Evolutionary conservation across 2,888 invertebrate species (phyloP), one percentile per base, ranked within the genome.

Genomic region (Copidosoma aretas): DNA sequence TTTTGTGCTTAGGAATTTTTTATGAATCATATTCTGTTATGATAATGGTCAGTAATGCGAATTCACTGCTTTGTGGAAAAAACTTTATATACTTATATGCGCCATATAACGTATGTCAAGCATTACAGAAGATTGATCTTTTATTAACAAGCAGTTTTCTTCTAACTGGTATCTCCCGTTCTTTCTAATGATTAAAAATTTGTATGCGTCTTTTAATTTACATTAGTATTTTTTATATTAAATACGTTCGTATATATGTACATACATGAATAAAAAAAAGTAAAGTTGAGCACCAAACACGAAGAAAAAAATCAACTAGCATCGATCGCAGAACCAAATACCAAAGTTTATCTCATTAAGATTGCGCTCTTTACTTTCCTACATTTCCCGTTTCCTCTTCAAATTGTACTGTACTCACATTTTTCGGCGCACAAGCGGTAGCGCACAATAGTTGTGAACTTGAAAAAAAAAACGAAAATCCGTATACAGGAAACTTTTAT

Each of bases 261-360:
- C 49, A 67, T 67, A 67, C 24, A 32, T 32, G 4, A 32, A 8
- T 32, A 32, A 32, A 32, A 32, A 32, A 32, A 32, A 32, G 3
- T 32, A 8, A 5, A 32, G 64, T 62, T 25, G 68, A 67, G 64
- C 66, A 71, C 67, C 73, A 72, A 71, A 75, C 73, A 46, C 66
- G 62, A 69, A 70, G 60, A 32, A 32, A 32, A 32, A 32, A 32
- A 32, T 5, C 32, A 32, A 32, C 57, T 58, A 71, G 64, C 61
- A 71, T 69, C 70, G 63, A 72, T 77, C 68, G 77, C 77, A 81
- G 79, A 77, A 79, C 77, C 43, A 81, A 78, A 83, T 83, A 82
- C 83, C 83, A 83, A 83, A 83, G 83, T 82, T 82, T 81, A 82
- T 79, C 77, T 76, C 80, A 80, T 78, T 79, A 78, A 81, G 78